Conservation (phyloP, 1,140 invertebrate species). For the Apis cerana region DNA sequence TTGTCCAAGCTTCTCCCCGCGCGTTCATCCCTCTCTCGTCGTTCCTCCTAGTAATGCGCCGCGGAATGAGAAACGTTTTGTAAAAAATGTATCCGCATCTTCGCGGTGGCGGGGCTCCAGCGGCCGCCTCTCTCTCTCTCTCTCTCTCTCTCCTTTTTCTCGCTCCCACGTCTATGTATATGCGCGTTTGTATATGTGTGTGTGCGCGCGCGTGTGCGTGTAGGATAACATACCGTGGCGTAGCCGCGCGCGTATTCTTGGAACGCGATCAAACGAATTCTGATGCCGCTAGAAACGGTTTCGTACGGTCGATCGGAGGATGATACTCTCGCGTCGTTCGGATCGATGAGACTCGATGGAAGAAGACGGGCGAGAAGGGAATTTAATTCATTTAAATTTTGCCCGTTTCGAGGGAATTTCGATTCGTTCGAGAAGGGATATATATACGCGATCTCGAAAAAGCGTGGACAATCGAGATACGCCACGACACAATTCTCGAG, state of each 20-base stretch:
- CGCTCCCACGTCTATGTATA: not conserved
- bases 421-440: too few species aligned
- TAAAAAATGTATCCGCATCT: slow-evolving; percentile 79
- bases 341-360: too few species aligned
- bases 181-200: too few species aligned
- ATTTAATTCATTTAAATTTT: too few species aligned
- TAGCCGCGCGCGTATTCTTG: slow-evolving; percentile 49
- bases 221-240: slow-evolving; percentile 42
- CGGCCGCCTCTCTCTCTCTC: not conserved
- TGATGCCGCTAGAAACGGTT: slow-evolving; percentile 25
- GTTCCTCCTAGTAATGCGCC: slow-evolving; percentile 71
- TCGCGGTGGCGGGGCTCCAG: slow-evolving; percentile 52
- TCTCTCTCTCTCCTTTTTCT: not conserved
- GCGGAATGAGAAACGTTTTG: slow-evolving; percentile 80
- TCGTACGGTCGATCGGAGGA: not conserved
- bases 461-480: too few species aligned
- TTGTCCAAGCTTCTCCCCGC: slow-evolving; percentile 59
- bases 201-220: too few species aligned
- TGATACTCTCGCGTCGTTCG: not conserved
- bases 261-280: slow-evolving; percentile 58
- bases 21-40: slow-evolving; percentile 70
- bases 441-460: slow-evolving; percentile 35
- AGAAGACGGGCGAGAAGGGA: too few species aligned
- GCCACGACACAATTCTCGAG: slow-evolving; percentile 35
- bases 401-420: too few species aligned